Conservation (phyloP, 2,888 invertebrate species). For the Cantharis lateralis region DNA sequence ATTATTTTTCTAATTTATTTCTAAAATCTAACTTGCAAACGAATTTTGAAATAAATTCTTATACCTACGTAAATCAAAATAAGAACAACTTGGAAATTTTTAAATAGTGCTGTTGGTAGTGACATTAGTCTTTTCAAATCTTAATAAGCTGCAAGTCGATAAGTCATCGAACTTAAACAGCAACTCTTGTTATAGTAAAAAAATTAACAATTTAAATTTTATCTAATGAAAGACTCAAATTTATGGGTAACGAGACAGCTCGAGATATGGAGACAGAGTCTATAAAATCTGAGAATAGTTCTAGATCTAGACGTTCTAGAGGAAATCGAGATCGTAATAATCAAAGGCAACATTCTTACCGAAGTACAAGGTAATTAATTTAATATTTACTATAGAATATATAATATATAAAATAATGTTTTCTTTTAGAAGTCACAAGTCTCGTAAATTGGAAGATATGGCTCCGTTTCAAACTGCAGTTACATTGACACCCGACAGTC, state of each 20-base stretch:
- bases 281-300: slow-evolving; percentile 89
- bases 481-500: slow-evolving; percentile 77
- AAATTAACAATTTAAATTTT: slow-evolving; percentile 3
- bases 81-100: not conserved
- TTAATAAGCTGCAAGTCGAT: not conserved
- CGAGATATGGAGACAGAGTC: slow-evolving; percentile 90
- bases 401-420: not conserved
- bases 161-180: slow-evolving; percentile 15
- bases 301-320: slow-evolving; percentile 75
- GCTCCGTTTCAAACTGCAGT: slow-evolving; percentile 88
- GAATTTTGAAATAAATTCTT: not conserved
- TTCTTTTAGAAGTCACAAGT: slow-evolving; percentile 64
- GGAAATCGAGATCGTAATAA: slow-evolving; percentile 62
- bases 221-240: slow-evolving; percentile 23
- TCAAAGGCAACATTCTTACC: slow-evolving; percentile 68
- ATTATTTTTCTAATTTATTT: not conserved
- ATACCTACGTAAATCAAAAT: not conserved
- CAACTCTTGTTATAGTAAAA: not conserved
- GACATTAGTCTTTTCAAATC: not conserved
- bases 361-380: slow-evolving; percentile 65
- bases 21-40: not conserved
- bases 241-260: slow-evolving; percentile 58
- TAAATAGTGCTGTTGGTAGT: not conserved
- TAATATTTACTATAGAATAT: too few species aligned
- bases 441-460: slow-evolving; percentile 70